phyloP scores from a whole-genome alignment of 2,888 invertebrate genomes.

The Pandemis corylana region DNA sequence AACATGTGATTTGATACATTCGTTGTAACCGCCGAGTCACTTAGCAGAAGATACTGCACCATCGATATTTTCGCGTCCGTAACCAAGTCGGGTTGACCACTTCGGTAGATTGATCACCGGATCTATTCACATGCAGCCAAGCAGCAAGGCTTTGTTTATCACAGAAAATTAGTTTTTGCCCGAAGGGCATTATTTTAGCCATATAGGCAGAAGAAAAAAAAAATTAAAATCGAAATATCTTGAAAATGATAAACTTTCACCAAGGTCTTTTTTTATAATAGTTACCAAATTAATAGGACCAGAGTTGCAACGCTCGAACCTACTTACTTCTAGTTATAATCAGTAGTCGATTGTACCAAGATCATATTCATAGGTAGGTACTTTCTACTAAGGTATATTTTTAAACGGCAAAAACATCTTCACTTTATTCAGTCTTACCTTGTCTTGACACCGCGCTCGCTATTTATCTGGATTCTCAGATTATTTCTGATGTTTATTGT shows the following conservation, averaged over 20 bases:
- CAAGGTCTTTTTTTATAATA: too few relatives aligned
- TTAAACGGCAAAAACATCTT: neutral
- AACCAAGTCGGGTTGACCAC: conserved; percentile 68
- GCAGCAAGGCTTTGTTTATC: conserved; percentile 7
- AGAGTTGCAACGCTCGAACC: too few relatives aligned
- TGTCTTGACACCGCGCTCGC: conserved; percentile 53
- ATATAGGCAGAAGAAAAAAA: too few relatives aligned
- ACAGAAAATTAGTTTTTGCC: neutral
- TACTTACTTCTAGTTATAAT: too few relatives aligned
- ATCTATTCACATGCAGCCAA: conserved; percentile 64
- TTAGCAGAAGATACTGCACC: conserved; percentile 47
- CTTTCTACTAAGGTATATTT: neutral
- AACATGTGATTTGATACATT: conserved; percentile 3
- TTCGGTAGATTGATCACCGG: conserved; percentile 77
- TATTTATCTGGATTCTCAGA: conserved; percentile 69
- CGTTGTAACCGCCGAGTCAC: conserved; percentile 49
- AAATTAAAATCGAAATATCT: too few relatives aligned
- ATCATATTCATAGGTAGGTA: too few relatives aligned
- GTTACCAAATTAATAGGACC: neutral
- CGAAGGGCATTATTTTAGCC: too few relatives aligned
- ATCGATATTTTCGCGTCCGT: conserved; percentile 74
- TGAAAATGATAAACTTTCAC: too few relatives aligned
- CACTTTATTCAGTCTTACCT: conserved; percentile 58
- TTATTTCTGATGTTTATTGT: conserved; percentile 68
- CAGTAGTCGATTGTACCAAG: too few relatives aligned